These are phyloP conservation scores for Brachyptera risi DNA, from an alignment of 2,888 invertebrate species.

Conservation along the genomic window DNA sequence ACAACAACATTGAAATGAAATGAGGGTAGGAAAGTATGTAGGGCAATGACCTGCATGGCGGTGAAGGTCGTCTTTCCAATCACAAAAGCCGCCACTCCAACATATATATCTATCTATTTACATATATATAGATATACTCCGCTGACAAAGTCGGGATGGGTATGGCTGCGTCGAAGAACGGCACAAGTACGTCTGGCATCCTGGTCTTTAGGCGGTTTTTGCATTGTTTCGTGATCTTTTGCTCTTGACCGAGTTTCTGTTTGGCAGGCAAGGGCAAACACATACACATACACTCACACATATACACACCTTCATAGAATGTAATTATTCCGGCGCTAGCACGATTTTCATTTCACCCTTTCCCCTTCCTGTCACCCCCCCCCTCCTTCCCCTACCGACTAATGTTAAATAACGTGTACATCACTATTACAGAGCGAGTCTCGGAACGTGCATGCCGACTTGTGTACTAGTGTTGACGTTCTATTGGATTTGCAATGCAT, in stretches of 20 bases:
- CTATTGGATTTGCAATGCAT: too few species aligned
- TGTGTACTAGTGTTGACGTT: not conserved
- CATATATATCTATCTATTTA: conserved; percentile 22
- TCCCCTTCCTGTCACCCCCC: conserved; percentile 6
- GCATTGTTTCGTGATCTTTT: conserved; percentile 23
- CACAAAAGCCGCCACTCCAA: conserved; percentile 24
- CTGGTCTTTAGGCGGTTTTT: conserved; percentile 28
- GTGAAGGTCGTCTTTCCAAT: conserved; percentile 29
- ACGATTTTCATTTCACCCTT: conserved; percentile 23
- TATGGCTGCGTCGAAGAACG: conserved; percentile 16
- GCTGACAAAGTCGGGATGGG: conserved; percentile 19
- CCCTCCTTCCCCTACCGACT: conserved; percentile 1
- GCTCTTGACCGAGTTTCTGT: conserved; percentile 35
- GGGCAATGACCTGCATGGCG: conserved; percentile 23
- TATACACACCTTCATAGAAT: not conserved
- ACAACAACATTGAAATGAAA: conserved; percentile 3
- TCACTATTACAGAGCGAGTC: too few species aligned
- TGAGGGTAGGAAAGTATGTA: conserved; percentile 23
- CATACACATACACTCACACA: conserved; percentile 16
- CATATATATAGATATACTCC: conserved; percentile 28
- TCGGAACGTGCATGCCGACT: too few species aligned
- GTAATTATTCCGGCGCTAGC: conserved; percentile 28
- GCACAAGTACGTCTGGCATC: conserved; percentile 24
- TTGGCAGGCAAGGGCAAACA: conserved; percentile 27
- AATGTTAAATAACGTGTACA: too few species aligned